These are phyloP conservation scores for Botia almorhae DNA, from an alignment of 2,797 vertebrate genomes.

Conservation along the genomic window DNA sequence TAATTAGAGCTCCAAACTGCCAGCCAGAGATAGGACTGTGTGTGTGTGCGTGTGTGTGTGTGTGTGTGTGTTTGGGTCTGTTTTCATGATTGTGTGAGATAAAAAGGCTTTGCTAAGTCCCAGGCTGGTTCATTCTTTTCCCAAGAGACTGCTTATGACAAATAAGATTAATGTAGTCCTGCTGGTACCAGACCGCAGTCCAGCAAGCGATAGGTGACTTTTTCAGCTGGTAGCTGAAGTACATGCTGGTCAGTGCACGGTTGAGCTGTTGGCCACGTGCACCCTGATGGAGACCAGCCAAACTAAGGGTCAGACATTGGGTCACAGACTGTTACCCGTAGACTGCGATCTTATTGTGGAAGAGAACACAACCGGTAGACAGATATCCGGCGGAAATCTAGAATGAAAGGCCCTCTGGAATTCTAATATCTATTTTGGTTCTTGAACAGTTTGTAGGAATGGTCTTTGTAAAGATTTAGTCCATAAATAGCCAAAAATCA, in stretches of 20 bases:
- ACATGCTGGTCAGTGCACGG: slow-evolving; percentile 48
- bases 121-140: slow-evolving; percentile 54
- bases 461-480: slow-evolving; percentile 11
- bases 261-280: slow-evolving; percentile 45
- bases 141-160: slow-evolving; percentile 65
- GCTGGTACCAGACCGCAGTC: slow-evolving; percentile 53
- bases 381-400: neutral
- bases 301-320: slow-evolving; percentile 35
- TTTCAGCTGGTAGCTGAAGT: slow-evolving; percentile 48
- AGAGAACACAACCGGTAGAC: neutral
- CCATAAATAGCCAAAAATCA: slow-evolving; percentile 28
- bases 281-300: slow-evolving; percentile 45
- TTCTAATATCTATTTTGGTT: neutral
- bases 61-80: slow-evolving; percentile 46
- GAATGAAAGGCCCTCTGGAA: neutral
- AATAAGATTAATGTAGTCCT: slow-evolving; percentile 65
- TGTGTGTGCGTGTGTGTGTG: slow-evolving; percentile 8
- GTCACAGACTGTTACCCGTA: slow-evolving; percentile 39
- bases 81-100: slow-evolving; percentile 63
- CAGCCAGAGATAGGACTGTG: slow-evolving; percentile 63
- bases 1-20: slow-evolving; percentile 81
- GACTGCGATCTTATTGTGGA: slow-evolving; percentile 11
- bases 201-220: slow-evolving; percentile 59
- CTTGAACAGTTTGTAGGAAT: neutral
- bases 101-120: slow-evolving; percentile 64